Percentiles rank a stretch among this genome's conserved stretches.
phyloP scores from a whole-genome alignment of 2,888 invertebrate genomes.

The Cerastis rubricosa region DNA sequence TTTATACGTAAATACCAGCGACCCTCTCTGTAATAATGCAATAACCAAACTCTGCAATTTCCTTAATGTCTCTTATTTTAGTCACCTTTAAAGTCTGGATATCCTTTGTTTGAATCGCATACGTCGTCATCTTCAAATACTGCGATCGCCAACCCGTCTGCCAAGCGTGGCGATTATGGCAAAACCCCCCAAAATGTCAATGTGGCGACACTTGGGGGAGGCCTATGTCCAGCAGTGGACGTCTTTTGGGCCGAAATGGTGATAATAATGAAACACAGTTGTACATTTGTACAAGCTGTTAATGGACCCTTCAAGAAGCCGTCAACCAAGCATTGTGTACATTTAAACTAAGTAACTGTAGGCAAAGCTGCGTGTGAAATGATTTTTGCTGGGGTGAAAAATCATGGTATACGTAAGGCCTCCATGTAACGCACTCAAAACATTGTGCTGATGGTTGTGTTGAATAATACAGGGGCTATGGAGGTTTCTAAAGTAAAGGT shows the following conservation, averaged over 20 bases:
- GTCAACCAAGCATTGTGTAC: neutral
- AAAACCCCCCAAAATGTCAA: no score
- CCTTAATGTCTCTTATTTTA: neutral
- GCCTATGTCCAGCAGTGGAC: no score
- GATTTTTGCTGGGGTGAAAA: neutral
- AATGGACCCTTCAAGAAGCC: neutral
- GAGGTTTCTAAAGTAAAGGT: no score
- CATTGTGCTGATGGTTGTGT: no score
- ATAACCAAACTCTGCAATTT: neutral
- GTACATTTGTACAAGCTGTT: neutral
- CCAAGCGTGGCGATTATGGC: no score
- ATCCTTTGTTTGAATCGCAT: neutral
- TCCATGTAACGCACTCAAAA: no score
- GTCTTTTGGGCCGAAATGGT: no score
- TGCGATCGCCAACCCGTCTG: no score
- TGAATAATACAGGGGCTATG: no score
- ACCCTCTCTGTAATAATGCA: neutral
- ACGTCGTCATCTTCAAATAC: neutral
- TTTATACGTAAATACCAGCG: neutral
- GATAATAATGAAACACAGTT: neutral
- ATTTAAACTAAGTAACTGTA: neutral
- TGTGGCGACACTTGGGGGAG: no score
- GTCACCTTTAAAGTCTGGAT: neutral
- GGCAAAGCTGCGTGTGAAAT: neutral
- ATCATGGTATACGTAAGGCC: neutral